Percentiles rank a stretch among this genome's conserved stretches.
Evolutionary conservation across 2,113 vertebrate genomes (phyloP).

Genomic region (Triplophysa tibetana): DNA sequence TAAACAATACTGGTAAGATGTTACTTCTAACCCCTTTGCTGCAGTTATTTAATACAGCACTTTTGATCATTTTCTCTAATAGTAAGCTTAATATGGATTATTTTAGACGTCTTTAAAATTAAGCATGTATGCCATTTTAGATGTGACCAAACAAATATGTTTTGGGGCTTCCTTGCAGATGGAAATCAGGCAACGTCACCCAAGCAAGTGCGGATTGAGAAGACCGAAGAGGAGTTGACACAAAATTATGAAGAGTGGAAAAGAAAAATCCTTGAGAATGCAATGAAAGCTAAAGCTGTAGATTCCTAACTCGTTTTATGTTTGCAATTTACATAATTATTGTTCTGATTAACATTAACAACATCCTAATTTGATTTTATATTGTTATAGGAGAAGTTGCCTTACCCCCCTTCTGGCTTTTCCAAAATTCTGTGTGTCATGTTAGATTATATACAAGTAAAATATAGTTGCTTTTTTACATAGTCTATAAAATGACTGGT

Average conservation of each 20-base stretch:
- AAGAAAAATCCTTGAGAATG: conserved; percentile 83
- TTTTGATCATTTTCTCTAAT: background rate
- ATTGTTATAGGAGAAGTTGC: background rate
- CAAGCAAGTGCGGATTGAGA: conserved; percentile 63
- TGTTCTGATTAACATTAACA: background rate
- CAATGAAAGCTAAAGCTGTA: conserved; percentile 67
- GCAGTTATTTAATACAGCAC: background rate
- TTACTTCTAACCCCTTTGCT: background rate
- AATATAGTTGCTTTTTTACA: background rate
- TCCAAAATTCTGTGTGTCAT: background rate
- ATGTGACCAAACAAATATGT: background rate
- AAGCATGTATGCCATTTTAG: background rate
- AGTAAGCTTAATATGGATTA: background rate
- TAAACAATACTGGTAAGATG: background rate
- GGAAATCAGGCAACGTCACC: conserved; percentile 58
- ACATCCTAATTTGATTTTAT: background rate
- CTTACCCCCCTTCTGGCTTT: conserved; percentile 10
- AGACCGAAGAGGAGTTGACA: conserved; percentile 58
- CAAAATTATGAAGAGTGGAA: conserved; percentile 88
- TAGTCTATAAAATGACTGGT: background rate
- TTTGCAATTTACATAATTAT: background rate
- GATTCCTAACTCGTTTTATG: conserved; percentile 2
- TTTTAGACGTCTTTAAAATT: background rate
- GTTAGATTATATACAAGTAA: background rate
- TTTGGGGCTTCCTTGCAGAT: conserved; percentile 47